A percentile compares a stretch with the other conserved stretches of the same genome.
Conservation (phyloP, 2,113 vertebrate genomes). For the Dissostichus mawsoni region DNA sequence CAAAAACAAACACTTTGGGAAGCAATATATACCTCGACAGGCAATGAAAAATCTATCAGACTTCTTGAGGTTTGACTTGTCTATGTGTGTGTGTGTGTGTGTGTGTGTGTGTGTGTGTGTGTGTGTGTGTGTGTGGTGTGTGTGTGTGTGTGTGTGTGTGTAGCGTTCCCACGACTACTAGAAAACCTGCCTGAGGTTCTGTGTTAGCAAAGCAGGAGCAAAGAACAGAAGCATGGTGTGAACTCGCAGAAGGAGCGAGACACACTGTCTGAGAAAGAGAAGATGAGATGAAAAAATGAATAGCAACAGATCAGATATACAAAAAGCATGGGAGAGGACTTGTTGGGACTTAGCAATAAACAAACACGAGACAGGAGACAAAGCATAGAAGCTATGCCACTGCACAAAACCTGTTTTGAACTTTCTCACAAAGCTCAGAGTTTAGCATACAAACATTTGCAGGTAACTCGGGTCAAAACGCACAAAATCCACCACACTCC, state of each 20-base stretch:
- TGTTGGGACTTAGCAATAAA: conserved; percentile 23
- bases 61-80: background rate
- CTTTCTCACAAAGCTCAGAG: background rate
- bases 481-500: background rate
- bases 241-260: conserved; percentile 15
- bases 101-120: conserved; percentile 5
- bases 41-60: conserved; percentile 70
- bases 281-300: conserved; percentile 5
- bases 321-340: conserved; percentile 4
- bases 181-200: conserved; percentile 56
- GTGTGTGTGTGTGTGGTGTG: conserved; percentile 10
- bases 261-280: conserved; percentile 4
- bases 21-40: conserved; percentile 32
- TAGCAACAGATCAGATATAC: background rate
- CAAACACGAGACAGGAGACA: conserved; percentile 18
- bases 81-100: conserved; percentile 17
- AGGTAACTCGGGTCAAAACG: background rate
- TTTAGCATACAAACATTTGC: background rate
- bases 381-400: background rate
- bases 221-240: conserved; percentile 37
- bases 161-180: conserved; percentile 31
- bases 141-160: conserved; percentile 22
- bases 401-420: conserved; percentile 6
- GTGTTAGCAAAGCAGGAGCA: conserved; percentile 36
- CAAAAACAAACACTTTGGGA: conserved; percentile 61